phyloP scores from a whole-genome alignment of 2,113 vertebrate genomes.

The Ptilorrhoa leucosticta region DNA sequence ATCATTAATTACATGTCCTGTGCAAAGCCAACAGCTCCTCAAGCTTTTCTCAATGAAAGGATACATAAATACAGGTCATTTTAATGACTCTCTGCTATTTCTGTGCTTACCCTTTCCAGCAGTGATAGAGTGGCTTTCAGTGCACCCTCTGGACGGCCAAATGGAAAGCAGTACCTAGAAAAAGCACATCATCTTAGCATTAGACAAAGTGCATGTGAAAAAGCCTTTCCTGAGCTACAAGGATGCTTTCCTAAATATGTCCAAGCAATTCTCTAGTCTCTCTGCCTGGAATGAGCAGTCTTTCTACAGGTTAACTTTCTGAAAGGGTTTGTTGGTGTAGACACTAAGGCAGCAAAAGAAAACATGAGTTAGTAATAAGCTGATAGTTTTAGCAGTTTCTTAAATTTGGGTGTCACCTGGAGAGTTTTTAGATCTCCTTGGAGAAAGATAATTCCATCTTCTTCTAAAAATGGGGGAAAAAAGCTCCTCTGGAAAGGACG shows the following conservation, averaged over 20 bases:
- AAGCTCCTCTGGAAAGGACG: background rate
- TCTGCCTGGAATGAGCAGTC: background rate
- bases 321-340: background rate
- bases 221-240: background rate
- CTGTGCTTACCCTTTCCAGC: conserved; percentile 88
- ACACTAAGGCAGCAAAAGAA: background rate
- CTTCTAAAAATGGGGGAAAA: background rate
- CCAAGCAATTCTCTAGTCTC: background rate
- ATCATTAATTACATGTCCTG: background rate
- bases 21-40: background rate
- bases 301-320: background rate
- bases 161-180: conserved; percentile 96
- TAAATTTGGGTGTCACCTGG: background rate
- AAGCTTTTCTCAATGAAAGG: background rate
- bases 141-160: conserved; percentile 96
- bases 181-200: conserved; percentile 44
- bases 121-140: conserved; percentile 95
- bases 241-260: background rate
- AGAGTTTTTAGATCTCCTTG: background rate
- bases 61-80: background rate
- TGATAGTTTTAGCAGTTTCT: background rate
- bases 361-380: background rate
- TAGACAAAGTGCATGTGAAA: background rate
- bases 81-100: background rate
- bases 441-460: background rate